Evolutionary conservation across 2,888 invertebrate species (phyloP), one percentile per base, ranked within the genome.

Genomic region (Heteromurus nitidus): DNA sequence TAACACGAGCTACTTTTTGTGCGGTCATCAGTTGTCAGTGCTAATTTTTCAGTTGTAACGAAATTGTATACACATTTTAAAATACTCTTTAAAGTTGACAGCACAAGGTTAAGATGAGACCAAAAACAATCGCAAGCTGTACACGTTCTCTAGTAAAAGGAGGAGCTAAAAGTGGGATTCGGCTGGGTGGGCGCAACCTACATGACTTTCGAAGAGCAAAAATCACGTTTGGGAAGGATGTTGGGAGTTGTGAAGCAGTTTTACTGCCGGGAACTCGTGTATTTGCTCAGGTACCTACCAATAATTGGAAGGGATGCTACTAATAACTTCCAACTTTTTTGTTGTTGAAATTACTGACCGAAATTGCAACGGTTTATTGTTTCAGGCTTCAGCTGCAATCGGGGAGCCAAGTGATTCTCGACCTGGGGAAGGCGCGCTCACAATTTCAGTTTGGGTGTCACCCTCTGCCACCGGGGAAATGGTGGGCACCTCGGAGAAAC

Each of bases 401-500:
- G 86, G 86, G 0, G 86, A 87, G 36, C 86, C 86, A 0, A 80
- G 75, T 58, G 86, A 87, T 62, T 86, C 86, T 2, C 42, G 85
- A 30, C 86, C 86, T 42, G 86, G 86, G 0, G 86, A 87, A 84
- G 86, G 86, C 9, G 80, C 83, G 18, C 55, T 87, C 3, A 85
- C 82, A 13, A 82, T 87, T 24, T 86, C 86, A 9, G 83, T 83
- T 13, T 87, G 86, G 86, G 84, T 87, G 30, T 87, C 86, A 11
- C 86, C 86, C 1, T 82, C 86, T 47, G 85, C 86, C 11, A 86
- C 85, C 31, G 86, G 85, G 3, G 86, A 87, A 82, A 87, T 86
- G 85, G 82, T 81, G 3, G 85, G 86, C 11, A 72, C 53, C 36
- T 82, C 86, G 3, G 76, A 83, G 20, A 86, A 84, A 53, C 86